Evolutionary conservation across 37 sponge, comb jelly and placozoan genomes (phyloP).

Genomic region (Ephydatia muelleri): DNA sequence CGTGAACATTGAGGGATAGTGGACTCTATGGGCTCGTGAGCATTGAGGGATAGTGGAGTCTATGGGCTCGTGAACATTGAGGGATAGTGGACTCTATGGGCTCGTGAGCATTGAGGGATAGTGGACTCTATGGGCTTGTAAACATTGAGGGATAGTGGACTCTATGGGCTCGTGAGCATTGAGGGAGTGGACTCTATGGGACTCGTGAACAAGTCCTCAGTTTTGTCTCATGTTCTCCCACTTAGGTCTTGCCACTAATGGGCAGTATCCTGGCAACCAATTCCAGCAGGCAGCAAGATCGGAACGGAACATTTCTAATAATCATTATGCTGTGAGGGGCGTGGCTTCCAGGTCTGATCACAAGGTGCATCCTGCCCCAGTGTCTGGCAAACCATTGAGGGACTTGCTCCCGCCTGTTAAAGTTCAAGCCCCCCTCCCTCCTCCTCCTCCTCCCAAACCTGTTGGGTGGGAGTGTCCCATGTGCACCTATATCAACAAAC

Average conservation of each 20-base stretch:
- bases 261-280: neutral
- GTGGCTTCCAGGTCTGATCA: neutral
- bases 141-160: too few relatives aligned
- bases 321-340: neutral
- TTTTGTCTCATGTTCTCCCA: too few relatives aligned
- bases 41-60: too few relatives aligned
- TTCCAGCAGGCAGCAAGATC: neutral
- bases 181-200: too few relatives aligned
- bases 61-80: too few relatives aligned
- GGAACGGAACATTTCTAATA: neutral
- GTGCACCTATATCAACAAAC: constrained; percentile 84
- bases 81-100: too few relatives aligned
- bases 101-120: too few relatives aligned
- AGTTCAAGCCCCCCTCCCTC: constrained; percentile 11
- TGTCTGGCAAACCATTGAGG: neutral
- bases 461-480: constrained; percentile 80
- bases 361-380: neutral
- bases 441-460: constrained; percentile 27
- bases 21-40: too few relatives aligned
- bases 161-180: too few relatives aligned
- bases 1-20: too few relatives aligned
- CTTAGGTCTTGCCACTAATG: neutral
- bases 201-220: too few relatives aligned
- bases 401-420: constrained; percentile 6
- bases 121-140: too few relatives aligned